These are phyloP conservation scores for Drosophila melanica DNA, from an alignment of 1,140 invertebrate genomes.

Conservation along the genomic window DNA sequence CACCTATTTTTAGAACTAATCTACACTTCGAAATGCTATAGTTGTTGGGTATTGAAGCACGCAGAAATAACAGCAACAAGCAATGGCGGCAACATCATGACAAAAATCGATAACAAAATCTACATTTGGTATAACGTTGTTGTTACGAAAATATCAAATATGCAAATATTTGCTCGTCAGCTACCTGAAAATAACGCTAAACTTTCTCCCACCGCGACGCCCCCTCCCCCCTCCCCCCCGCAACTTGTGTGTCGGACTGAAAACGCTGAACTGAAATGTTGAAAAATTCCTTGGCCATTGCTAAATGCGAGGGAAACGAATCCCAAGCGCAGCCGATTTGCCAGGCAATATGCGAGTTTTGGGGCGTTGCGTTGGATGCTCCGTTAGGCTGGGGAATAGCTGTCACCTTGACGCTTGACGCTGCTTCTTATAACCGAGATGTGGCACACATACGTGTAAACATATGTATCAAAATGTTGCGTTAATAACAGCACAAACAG, in stretches of 20 bases:
- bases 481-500: constrained; percentile 75
- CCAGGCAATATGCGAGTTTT: constrained; percentile 60
- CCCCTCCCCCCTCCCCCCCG: no score
- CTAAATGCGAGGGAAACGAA: constrained; percentile 42
- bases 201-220: constrained; percentile 15
- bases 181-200: constrained; percentile 67
- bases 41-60: constrained; percentile 18
- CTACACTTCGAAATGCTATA: neutral
- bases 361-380: constrained; percentile 22
- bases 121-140: constrained; percentile 73
- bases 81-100: constrained; percentile 25
- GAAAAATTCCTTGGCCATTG: constrained; percentile 38
- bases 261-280: constrained; percentile 64
- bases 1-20: neutral
- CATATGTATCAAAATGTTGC: constrained; percentile 22
- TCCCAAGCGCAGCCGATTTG: constrained; percentile 48
- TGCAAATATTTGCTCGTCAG: constrained; percentile 77
- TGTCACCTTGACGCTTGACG: constrained; percentile 66
- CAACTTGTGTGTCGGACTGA: constrained; percentile 21
- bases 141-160: constrained; percentile 81
- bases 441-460: neutral
- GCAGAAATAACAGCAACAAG: constrained; percentile 19
- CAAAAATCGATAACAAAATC: constrained; percentile 74
- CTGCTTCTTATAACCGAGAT: neutral
- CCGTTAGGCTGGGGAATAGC: constrained; percentile 55